Conservation (phyloP, 2,888 invertebrate genomes). For the Podabrus alpinus region DNA sequence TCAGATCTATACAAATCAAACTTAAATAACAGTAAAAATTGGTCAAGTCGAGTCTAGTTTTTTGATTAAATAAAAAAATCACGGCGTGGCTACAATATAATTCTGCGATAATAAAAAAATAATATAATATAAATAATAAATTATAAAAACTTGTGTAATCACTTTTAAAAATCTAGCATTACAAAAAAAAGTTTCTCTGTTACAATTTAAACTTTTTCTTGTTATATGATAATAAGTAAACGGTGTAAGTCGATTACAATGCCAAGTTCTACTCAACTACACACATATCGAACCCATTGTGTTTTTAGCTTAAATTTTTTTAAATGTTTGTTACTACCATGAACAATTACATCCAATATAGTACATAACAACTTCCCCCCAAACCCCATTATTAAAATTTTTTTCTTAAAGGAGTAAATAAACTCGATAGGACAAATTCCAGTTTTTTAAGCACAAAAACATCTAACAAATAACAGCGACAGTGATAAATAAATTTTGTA, state of each 20-base stretch:
- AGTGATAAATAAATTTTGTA: neutral
- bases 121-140: neutral
- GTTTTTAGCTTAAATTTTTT: conserved; percentile 25
- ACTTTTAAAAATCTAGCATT: neutral
- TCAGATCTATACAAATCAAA: conserved; percentile 8
- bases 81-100: neutral
- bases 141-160: conserved; percentile 6
- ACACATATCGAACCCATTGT: conserved; percentile 48
- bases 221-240: conserved; percentile 51
- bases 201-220: conserved; percentile 32
- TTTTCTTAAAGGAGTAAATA: neutral
- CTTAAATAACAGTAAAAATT: neutral
- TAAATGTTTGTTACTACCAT: conserved; percentile 17
- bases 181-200: conserved; percentile 26
- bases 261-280: conserved; percentile 52
- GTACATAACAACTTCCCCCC: neutral
- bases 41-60: conserved; percentile 1
- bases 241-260: conserved; percentile 53
- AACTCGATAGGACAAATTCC: neutral
- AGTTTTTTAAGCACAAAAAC: neutral
- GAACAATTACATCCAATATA: neutral
- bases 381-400: neutral
- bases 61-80: neutral
- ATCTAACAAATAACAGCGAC: neutral
- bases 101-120: neutral